Base-by-base conservation (phyloP, 2,797 vertebrate species). In the Okamejei kenojei region DNA sequence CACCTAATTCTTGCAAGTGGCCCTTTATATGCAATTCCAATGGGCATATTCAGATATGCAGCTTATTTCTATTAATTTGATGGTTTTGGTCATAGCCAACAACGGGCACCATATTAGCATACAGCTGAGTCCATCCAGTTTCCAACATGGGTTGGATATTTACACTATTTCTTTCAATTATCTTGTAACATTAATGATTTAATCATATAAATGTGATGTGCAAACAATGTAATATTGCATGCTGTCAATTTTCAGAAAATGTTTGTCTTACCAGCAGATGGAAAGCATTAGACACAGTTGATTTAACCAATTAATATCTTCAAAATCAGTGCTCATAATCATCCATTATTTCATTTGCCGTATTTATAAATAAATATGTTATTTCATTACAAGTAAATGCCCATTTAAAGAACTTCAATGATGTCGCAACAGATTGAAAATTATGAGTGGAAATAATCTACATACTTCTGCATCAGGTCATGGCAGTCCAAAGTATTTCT, bases 401-500 rank as follows among this genome's bases (percentile, higher is more conserved):
- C 68, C 35, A 32, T 88, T 88, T 68, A 76, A 23, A 92, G 71
- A 54, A 92, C 2, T 15, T 45, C 58, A 9, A 45, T 90, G 61
- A 23, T 45, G 15, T 54, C 13, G 3, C 26, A 92, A 26, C 17
- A 76, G 26, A 74, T 58, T 74, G 35, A 76, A 92, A 92, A 32
- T 15, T 54, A 13, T 54, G 11, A 73, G 10, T 13, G 35, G 35
- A 71, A 71, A 73, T 73, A n/a, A 74, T 76, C 71, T 76, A 65
- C 61, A 32, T 88, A 73, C 45, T 74, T 95, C 32, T 58, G 94
- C 93, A 93, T 93, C 93, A 93, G 94, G 93, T 94, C 93, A 95
- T 58, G 93, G 29, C 19, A 94, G 88, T 74, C 94, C 94, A 94
- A 94, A 94, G 90, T 94, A 65, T 94, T 94, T 94, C 93, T 90